Conservation (phyloP, 2,113 vertebrate genomes). For the Chroicocephalus ridibundus region DNA sequence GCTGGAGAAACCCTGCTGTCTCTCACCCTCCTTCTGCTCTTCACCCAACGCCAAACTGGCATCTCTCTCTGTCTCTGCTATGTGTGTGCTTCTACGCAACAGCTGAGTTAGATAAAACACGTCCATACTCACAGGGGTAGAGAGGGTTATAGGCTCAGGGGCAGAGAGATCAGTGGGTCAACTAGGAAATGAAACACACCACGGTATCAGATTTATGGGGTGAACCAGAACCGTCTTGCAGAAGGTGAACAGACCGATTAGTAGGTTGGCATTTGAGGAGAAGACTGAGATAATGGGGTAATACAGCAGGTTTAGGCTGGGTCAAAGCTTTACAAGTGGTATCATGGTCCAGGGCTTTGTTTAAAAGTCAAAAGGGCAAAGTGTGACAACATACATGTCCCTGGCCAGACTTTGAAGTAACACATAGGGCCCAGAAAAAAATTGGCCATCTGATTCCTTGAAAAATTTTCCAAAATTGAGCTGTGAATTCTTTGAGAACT, state of each 20-base stretch:
- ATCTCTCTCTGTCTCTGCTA: not conserved
- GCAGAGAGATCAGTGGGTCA: not conserved
- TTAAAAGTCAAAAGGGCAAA: not conserved
- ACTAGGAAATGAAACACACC: not conserved
- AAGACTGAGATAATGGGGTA: not conserved
- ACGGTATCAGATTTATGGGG: not conserved
- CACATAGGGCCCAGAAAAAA: not conserved
- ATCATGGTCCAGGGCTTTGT: not conserved
- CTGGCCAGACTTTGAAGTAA: not conserved
- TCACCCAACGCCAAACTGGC: accelerated
- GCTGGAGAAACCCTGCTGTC: not conserved
- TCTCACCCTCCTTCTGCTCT: not conserved
- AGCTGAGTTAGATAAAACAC: not conserved
- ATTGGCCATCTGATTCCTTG: not conserved
- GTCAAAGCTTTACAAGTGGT: not conserved
- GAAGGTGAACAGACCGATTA: not conserved
- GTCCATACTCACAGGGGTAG: not conserved
- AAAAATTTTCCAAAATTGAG: not conserved
- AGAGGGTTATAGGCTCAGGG: not conserved
- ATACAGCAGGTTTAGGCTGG: not conserved
- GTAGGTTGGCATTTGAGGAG: not conserved
- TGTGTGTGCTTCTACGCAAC: not conserved
- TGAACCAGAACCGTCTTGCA: not conserved
- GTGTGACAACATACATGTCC: not conserved
- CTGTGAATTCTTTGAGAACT: not conserved